Evolutionary conservation across 1,140 invertebrate genomes (phyloP).

Genomic region (Tetramorium alpestre): DNA sequence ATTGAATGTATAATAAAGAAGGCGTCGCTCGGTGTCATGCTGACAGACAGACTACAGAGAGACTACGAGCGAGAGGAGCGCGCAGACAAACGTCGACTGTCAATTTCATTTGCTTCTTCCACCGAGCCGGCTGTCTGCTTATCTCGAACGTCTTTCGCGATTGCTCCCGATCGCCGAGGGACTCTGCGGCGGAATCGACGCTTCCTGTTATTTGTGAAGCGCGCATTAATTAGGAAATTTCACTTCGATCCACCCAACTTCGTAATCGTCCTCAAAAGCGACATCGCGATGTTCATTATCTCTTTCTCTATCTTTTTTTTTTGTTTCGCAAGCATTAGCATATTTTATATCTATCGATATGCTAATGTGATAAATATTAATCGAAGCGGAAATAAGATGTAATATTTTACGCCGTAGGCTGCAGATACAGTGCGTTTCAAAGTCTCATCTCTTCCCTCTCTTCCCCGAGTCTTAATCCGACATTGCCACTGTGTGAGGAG

Average conservation of each 20-base stretch:
- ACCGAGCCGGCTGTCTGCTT: slow-evolving; percentile 55
- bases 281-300: slow-evolving; percentile 3
- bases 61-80: slow-evolving; percentile 66
- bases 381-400: neutral
- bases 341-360: slow-evolving; percentile 24
- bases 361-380: slow-evolving; percentile 29
- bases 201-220: slow-evolving; percentile 17
- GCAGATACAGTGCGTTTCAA: neutral
- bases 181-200: slow-evolving; percentile 42
- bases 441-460: neutral
- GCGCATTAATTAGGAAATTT: slow-evolving; percentile 44
- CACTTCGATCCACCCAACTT: neutral
- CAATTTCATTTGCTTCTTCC: slow-evolving; percentile 79
- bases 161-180: slow-evolving; percentile 29
- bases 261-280: neutral
- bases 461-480: neutral
- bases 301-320: neutral
- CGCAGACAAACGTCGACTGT: slow-evolving; percentile 81
- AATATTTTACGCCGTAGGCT: neutral
- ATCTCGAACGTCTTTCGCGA: slow-evolving; percentile 62
- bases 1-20: slow-evolving; percentile 86
- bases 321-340: neutral
- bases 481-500: slow-evolving; percentile 3
- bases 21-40: slow-evolving; percentile 82
- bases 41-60: slow-evolving; percentile 79